These are phyloP conservation scores for Thaumetopoea pityocampa DNA, from an alignment of 1,140 invertebrate genomes.

Conservation along the genomic window DNA sequence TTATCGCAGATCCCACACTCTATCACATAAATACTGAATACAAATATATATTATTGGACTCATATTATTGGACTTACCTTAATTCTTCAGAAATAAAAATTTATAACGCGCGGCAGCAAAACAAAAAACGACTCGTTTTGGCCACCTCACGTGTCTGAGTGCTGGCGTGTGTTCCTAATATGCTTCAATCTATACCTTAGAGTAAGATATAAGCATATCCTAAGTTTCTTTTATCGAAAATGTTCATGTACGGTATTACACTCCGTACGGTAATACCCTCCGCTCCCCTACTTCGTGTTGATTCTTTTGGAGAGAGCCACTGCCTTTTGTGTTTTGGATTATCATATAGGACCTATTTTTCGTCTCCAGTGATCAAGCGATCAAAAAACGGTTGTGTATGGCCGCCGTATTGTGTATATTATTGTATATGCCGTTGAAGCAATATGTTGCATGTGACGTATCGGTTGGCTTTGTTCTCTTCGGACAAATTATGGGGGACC, in stretches of 20 bases:
- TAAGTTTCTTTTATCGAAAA: background rate
- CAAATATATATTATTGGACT: too few species aligned
- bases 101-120: too few species aligned
- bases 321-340: slow-evolving; percentile 12
- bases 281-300: slow-evolving; percentile 6
- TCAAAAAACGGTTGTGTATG: slow-evolving; percentile 4
- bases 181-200: background rate
- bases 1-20: too few species aligned
- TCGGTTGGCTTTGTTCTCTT: slow-evolving; percentile 13
- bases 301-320: slow-evolving; percentile 12
- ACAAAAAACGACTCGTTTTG: background rate
- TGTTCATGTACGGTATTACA: too few species aligned
- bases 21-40: too few species aligned
- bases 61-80: too few species aligned
- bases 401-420: too few species aligned
- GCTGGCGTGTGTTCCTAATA: background rate
- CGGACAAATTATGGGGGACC: slow-evolving; percentile 13
- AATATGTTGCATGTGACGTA: slow-evolving; percentile 12
- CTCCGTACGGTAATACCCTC: slow-evolving; percentile 2
- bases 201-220: too few species aligned
- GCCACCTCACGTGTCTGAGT: background rate
- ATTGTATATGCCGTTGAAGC: slow-evolving; percentile 11
- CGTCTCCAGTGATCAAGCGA: too few species aligned
- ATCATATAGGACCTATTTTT: too few species aligned
- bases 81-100: slow-evolving; percentile 1